Base-by-base conservation (phyloP, 2,888 invertebrate species). In the Idaea aversata region DNA sequence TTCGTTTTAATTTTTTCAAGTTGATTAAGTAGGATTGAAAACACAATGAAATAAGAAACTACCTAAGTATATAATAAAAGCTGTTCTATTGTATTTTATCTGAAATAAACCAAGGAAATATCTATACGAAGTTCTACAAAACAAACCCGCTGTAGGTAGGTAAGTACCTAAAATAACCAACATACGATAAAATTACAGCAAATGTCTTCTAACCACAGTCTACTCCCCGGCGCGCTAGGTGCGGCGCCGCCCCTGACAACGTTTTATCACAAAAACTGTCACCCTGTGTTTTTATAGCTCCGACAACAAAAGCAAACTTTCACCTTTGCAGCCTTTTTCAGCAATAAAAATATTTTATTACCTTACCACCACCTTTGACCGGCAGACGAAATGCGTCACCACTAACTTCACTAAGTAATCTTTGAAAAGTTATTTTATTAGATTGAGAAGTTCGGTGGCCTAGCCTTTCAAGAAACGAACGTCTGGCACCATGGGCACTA, bases 251-350 rank as follows among this genome's bases (percentile, higher is more conserved):
- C 81, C 78, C 76, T 84, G 87, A 86, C 88, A 85, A 82, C 80
- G 78, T 79, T 88, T 90, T 90, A 90, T 90, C 89, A 85, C 84
- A 80, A 83, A 85, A 87, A 87, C 83, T 88, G 91, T 88, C 89
- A 86, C 81, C 80, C 79, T 75, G 74, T 83, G 81, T 86, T 89
- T 90, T 88, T 88, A 88, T 84, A 79, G 82, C 81, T 78, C 74
- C 80, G 80, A 81, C 82, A 84, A 88, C 86, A 88, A 89, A 87
- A 83, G 85, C 81, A 85, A 90, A 87, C 86, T 88, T 86, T 88
- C 85, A 87, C 87, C 88, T 86, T 79, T 70, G 80, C 77, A 76
- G 81, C 78, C 79, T 77, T 83, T 87, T 86, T 78, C 74, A 79
- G 79, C 76, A 82, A 83, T 86, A 85, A 88, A 87, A 86, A 86